Base-by-base conservation (phyloP, 2,888 invertebrate species). In the Branchellion lobata region DNA sequence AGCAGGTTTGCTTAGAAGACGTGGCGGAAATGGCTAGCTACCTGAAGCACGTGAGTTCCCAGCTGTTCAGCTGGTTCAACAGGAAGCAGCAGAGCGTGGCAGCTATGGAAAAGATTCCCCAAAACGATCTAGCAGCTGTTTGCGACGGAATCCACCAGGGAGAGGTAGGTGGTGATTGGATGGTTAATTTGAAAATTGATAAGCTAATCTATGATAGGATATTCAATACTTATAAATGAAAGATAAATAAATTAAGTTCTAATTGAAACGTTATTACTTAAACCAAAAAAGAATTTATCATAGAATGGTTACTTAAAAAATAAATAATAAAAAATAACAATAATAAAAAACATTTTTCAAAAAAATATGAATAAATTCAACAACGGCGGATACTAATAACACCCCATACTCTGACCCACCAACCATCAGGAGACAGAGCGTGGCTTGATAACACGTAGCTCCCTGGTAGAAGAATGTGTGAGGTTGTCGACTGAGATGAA, bases 401-500 rank as follows among this genome's bases (percentile, higher is more conserved):
- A n/a, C n/a, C n/a, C n/a, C n/a, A n/a, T n/a, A n/a, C n/a, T n/a
- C n/a, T n/a, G n/a, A n/a, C n/a, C n/a, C n/a, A n/a, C n/a, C n/a
- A n/a, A n/a, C n/a, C 14, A 5, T 29, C 27, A 75, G 75, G 33
- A 31, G 51, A 75, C 27, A 21, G 33, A 75, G 27, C 75, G 51
- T 21, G 75, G 51, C 11, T 51, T 75, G 14, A 75, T 47, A 5
- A 51, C 40, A 8, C 27, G 24, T 29, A 29, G 40, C 1, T 33
- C 27, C 21, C 29, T 75, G 53, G 29, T 75, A 2, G 75, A 75
- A 14, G 51, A 27, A 27, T 75, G 27, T 21, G 33, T 36, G 14
- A 33, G 29, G 1, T 24, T 51, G 53, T 47, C 47, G 21, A 40
- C 21, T 18, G 75, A 75, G 47, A 8, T 75, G 29, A 47, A 75